Conservation (phyloP, 1,140 invertebrate genomes). For the Stegodyphus mimosarum region DNA sequence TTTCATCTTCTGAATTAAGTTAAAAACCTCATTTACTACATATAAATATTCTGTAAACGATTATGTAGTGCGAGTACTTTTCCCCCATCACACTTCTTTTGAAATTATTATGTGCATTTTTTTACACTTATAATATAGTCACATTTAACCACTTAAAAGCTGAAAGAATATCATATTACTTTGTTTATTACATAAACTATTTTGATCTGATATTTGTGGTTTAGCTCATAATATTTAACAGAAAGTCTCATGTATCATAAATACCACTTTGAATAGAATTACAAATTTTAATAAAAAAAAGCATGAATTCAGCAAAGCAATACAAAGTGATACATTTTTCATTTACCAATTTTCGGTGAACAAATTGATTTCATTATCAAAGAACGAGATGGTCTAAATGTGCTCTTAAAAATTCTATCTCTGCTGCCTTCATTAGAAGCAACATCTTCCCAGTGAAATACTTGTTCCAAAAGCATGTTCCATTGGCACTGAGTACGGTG, state of each 20-base stretch:
- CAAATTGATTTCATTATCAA: conserved; percentile 74
- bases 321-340: not conserved
- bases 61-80: too few species aligned
- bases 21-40: too few species aligned
- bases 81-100: too few species aligned
- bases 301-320: not conserved
- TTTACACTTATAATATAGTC: too few species aligned
- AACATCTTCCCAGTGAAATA: conserved; percentile 85
- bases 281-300: not conserved
- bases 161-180: too few species aligned
- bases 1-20: too few species aligned
- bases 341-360: conserved; percentile 76
- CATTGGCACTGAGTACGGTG: conserved; percentile 93
- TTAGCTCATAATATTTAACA: too few species aligned
- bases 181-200: too few species aligned
- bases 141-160: too few species aligned
- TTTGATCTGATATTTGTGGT: too few species aligned
- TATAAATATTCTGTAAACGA: too few species aligned
- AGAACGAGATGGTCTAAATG: conserved; percentile 76
- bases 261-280: not conserved
- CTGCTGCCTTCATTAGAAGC: conserved; percentile 81
- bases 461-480: conserved; percentile 83
- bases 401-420: conserved; percentile 81
- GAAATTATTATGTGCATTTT: too few species aligned
- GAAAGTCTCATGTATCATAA: not conserved